phyloP scores from a whole-genome alignment of 2,113 vertebrate genomes.

The Leptodactylus fuscus region DNA sequence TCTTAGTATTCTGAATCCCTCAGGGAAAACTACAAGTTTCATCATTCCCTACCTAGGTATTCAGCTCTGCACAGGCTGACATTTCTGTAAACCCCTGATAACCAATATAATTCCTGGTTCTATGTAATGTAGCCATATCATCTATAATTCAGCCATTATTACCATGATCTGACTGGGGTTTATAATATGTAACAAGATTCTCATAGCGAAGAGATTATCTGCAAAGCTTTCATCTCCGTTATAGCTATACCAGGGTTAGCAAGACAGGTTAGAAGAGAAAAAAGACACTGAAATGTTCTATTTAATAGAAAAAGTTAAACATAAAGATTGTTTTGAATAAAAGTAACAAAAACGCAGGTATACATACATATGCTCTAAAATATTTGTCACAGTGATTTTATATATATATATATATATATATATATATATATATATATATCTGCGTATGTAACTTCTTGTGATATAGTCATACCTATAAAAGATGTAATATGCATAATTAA shows the following conservation, averaged over 20 bases:
- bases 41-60: neutral
- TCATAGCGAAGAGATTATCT: constrained; percentile 10
- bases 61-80: neutral
- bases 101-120: neutral
- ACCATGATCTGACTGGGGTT: neutral
- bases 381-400: no score
- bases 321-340: no score
- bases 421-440: neutral
- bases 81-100: neutral
- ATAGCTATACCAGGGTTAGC: neutral
- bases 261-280: no score
- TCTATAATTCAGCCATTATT: constrained; percentile 57
- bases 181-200: neutral
- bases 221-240: neutral
- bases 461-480: no score
- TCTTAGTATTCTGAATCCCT: neutral
- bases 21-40: neutral
- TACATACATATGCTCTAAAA: no score
- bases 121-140: no score
- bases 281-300: no score
- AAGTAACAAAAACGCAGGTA: no score
- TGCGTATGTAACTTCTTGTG: neutral
- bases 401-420: neutral
- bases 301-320: no score
- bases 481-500: no score